phyloP scores from a whole-genome alignment of 2,113 vertebrate genomes.

The Willisornis vidua region DNA sequence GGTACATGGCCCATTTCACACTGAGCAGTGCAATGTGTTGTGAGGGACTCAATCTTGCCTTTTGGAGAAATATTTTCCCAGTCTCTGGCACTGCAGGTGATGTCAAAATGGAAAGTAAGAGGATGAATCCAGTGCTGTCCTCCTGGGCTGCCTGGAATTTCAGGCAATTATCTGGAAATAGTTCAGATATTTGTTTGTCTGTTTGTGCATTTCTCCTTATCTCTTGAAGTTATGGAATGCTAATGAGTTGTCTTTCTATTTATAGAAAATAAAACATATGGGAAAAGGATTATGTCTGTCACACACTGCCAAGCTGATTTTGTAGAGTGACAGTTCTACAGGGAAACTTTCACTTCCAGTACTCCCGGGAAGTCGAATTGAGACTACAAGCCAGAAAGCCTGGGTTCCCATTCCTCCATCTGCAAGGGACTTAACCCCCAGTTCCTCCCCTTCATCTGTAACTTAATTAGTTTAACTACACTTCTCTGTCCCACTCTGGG shows the following conservation, averaged over 20 bases:
- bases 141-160: neutral
- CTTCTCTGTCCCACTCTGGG: neutral
- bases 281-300: slow-evolving; percentile 66
- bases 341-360: slow-evolving; percentile 49
- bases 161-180: slow-evolving; percentile 31
- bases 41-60: neutral
- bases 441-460: neutral
- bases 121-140: neutral
- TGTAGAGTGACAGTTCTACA: neutral
- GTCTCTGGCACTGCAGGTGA: neutral
- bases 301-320: slow-evolving; percentile 70
- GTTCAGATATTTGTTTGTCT: slow-evolving; percentile 46
- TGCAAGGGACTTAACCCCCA: neutral
- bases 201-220: slow-evolving; percentile 50
- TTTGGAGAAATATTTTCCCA: neutral
- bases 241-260: slow-evolving; percentile 54
- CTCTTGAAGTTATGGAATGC: slow-evolving; percentile 40
- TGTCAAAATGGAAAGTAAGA: neutral
- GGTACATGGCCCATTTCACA: fast-evolving
- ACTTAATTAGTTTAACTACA: neutral
- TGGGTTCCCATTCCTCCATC: slow-evolving; percentile 19
- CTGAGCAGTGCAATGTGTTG: neutral
- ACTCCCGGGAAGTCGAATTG: neutral
- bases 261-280: slow-evolving; percentile 70
- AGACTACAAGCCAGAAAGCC: neutral